These are phyloP conservation scores for Silvanus unidentatus DNA, from an alignment of 2,888 invertebrate species.

Conservation along the genomic window DNA sequence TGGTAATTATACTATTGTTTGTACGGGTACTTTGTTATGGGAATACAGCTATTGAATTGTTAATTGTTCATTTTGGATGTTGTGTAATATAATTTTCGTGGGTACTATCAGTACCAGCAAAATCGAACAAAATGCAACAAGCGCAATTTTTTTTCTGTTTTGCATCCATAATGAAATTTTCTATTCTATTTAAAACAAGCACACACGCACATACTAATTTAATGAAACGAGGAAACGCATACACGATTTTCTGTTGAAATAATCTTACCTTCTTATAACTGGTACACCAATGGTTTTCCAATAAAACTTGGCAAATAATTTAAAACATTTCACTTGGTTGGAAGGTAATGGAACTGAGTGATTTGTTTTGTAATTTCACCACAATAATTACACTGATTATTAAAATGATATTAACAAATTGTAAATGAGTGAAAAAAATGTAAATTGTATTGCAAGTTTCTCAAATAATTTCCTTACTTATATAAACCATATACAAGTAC, in stretches of 20 bases:
- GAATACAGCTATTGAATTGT: too few species aligned
- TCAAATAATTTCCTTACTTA: not conserved
- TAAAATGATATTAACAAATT: not conserved
- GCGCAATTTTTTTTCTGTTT: too few species aligned
- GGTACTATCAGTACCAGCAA: too few species aligned
- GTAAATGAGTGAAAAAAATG: not conserved
- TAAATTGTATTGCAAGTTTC: not conserved
- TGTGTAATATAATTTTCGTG: too few species aligned
- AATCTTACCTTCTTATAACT: slow-evolving; percentile 1
- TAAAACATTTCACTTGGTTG: slow-evolving; percentile 5
- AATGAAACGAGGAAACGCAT: not conserved
- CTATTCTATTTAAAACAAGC: not conserved
- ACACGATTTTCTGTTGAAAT: not conserved
- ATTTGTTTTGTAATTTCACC: too few species aligned
- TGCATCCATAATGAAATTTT: not conserved
- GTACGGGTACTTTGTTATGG: too few species aligned
- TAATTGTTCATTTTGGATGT: too few species aligned
- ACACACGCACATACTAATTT: not conserved
- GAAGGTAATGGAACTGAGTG: not conserved
- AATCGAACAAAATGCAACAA: too few species aligned
- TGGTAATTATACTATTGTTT: too few species aligned
- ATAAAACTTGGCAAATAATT: not conserved
- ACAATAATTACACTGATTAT: too few species aligned
- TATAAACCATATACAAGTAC: slow-evolving; percentile 1
- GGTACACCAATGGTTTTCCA: slow-evolving; percentile 4